Evolutionary conservation across 2,888 invertebrate genomes (phyloP).

Genomic region (Lysandra bellargus): DNA sequence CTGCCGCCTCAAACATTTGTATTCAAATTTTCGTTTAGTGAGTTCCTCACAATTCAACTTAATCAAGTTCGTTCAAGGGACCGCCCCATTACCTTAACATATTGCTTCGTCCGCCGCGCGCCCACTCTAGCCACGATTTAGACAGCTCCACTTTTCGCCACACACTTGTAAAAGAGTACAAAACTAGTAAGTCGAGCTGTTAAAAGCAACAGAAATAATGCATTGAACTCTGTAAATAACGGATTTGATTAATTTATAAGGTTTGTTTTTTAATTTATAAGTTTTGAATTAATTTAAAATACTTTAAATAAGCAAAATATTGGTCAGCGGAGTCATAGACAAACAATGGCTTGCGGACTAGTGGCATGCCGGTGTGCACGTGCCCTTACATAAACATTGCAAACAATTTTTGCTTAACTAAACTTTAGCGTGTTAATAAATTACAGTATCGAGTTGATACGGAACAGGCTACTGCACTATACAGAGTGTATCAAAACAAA

Average conservation of each 20-base stretch:
- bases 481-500: too few relatives aligned
- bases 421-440: too few relatives aligned
- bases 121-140: constrained; percentile 41
- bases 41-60: constrained; percentile 46
- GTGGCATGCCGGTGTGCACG: not conserved
- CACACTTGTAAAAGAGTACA: not conserved
- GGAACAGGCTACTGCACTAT: too few relatives aligned
- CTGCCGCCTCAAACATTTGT: not conserved
- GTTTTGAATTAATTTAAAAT: not conserved
- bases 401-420: too few relatives aligned
- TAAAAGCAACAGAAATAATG: not conserved
- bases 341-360: not conserved
- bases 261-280: too few relatives aligned
- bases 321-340: too few relatives aligned
- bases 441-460: too few relatives aligned
- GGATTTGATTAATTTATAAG: not conserved
- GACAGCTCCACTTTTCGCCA: constrained; percentile 36
- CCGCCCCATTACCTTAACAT: constrained; percentile 62
- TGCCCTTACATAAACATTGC: too few relatives aligned
- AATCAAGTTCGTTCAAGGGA: constrained; percentile 61
- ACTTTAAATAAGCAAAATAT: too few relatives aligned
- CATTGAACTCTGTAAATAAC: not conserved
- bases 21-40: constrained; percentile 4
- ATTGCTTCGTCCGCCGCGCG: constrained; percentile 49
- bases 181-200: not conserved